A percentile compares a stretch with the other conserved stretches of the same genome.
phyloP scores from a whole-genome alignment of 2,888 invertebrate species.

The Rosalia funebris region DNA sequence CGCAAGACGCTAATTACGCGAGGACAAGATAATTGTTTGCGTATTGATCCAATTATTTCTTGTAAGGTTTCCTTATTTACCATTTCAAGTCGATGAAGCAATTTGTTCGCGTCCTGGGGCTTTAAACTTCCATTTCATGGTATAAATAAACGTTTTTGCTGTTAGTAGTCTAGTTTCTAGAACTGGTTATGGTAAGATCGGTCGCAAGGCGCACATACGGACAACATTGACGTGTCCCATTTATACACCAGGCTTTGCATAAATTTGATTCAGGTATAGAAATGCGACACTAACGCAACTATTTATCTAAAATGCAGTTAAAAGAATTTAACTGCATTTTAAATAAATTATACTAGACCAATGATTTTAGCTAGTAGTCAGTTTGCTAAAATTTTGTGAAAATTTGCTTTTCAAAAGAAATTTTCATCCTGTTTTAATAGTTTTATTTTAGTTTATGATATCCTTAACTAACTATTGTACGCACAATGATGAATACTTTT shows the following conservation, averaged over 20 bases:
- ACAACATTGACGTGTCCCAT: conserved; percentile 8
- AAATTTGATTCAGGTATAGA: background rate
- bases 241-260: conserved; percentile 6
- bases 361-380: no score
- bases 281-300: no score
- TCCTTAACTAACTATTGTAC: no score
- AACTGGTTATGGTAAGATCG: conserved; percentile 19
- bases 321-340: no score
- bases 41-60: conserved; percentile 17
- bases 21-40: conserved; percentile 3
- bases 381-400: no score
- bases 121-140: conserved; percentile 11
- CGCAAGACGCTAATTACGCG: conserved; percentile 8
- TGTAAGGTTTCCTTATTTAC: conserved; percentile 14
- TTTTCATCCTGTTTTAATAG: no score
- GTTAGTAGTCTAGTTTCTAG: conserved; percentile 5
- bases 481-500: no score
- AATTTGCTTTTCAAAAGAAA: no score
- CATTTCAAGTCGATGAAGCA: conserved; percentile 12
- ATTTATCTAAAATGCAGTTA: no score
- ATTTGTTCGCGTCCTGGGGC: conserved; percentile 15
- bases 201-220: background rate
- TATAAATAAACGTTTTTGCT: conserved; percentile 12
- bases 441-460: no score
- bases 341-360: no score